A percentile compares a stretch with the other conserved stretches of the same genome.
phyloP scores from a whole-genome alignment of 2,113 vertebrate genomes.

The Sorex araneus region DNA sequence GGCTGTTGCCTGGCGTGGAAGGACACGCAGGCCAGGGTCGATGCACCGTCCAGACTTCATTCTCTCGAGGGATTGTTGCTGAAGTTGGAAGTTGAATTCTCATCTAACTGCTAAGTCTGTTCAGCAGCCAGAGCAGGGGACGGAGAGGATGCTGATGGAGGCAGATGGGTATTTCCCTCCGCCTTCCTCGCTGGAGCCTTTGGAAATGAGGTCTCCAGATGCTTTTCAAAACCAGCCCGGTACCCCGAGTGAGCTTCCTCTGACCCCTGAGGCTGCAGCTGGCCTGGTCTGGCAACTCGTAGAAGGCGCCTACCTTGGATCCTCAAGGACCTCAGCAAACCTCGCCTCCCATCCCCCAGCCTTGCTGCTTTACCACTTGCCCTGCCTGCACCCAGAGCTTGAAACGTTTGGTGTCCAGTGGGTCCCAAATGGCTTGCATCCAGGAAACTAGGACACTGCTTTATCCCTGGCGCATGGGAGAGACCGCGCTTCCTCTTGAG shows the following conservation, averaged over 20 bases:
- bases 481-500: not conserved
- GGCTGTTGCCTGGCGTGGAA: not conserved
- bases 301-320: not conserved
- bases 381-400: not conserved
- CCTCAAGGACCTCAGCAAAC: not conserved
- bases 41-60: slow-evolving; percentile 10
- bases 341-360: not conserved
- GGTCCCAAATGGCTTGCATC: not conserved
- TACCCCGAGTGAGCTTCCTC: not conserved
- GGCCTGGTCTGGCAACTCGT: not conserved
- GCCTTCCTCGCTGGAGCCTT: not conserved
- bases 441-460: slow-evolving; percentile 16
- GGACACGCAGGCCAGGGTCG: not conserved
- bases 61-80: not conserved
- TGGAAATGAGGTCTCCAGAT: not conserved
- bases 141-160: slow-evolving; percentile 9
- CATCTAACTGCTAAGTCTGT: slow-evolving; percentile 49
- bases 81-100: slow-evolving; percentile 59
- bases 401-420: not conserved
- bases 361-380: too few species aligned
- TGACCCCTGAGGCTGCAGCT: not conserved
- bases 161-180: not conserved
- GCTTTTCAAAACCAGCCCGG: slow-evolving; percentile 25
- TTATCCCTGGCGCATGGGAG: not conserved
- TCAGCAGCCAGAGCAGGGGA: not conserved